Base-by-base conservation (phyloP, 2,888 invertebrate species). In the Apotomis turbidana region DNA sequence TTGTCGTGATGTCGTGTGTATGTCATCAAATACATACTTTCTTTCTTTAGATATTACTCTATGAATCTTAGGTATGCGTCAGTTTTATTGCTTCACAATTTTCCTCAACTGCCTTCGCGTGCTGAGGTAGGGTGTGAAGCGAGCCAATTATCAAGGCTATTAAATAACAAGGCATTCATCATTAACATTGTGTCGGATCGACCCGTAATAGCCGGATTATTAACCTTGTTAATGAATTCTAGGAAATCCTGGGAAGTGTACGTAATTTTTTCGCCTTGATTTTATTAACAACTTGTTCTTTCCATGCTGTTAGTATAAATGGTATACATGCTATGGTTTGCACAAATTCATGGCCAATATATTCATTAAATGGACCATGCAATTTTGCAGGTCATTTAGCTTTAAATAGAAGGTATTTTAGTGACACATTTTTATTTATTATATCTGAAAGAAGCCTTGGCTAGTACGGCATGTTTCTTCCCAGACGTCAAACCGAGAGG, bases 131-230 rank as follows among this genome's bases (percentile, higher is more conserved):
- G 68, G 68, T 69, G 61, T 61, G 46, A 69, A 61, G 52, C 46
- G 36, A 60, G 36, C 61, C 61, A 55, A 69, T 69, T 69, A 69
- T 15, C 54, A 13, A n/a, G 61, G 61, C 61, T 55, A 60, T 61
- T 61, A 54, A 61, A 61, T 61, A 58, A 67, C 58, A 52, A 54
- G 13, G 61, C 13, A 68, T 68, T 61, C 44, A 55, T 69, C 61
- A 69, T 69, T 61, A 68, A 54, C 68, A 54, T 38, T 44, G 51
- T 52, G 36, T 36, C 44, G 44, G 61, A 55, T 69, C 46, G 54
- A 54, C 68, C 36, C 54, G 54, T 61, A 61, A 68, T 55, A 46
- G 46, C 38, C 10, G 27, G 51, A 46, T 57, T 57, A 66, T 66
- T 58, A 46, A 55, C 15, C 15, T 63, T 52, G 51, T 63, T 63